These are phyloP conservation scores for Caenorhabditis japonica DNA, from an alignment of 2,888 invertebrate genomes.

Conservation along the genomic window DNA sequence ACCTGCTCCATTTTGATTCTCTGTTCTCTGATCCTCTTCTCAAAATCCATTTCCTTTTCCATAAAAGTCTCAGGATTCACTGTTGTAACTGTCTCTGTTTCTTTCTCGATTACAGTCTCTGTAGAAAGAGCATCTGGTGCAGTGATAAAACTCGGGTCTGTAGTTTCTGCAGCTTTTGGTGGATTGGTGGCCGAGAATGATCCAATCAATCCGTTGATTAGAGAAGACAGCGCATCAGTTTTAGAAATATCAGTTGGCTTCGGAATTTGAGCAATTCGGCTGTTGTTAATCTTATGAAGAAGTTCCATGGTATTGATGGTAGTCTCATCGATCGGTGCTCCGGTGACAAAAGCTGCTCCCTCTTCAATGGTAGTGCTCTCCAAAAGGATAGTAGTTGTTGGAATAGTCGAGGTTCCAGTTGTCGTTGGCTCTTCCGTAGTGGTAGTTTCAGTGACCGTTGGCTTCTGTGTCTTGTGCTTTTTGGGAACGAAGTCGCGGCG, in stretches of 20 bases:
- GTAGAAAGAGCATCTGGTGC: constrained; percentile 6
- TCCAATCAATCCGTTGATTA: constrained; percentile 58
- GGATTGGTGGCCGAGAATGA: constrained; percentile 23
- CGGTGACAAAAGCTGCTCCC: constrained; percentile 34
- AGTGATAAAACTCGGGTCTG: constrained; percentile 12
- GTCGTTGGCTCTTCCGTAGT: constrained; percentile 14
- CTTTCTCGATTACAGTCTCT: constrained; percentile 8
- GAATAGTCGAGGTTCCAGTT: constrained; percentile 1
- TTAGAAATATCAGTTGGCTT: constrained; percentile 50
- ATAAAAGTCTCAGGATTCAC: constrained; percentile 23
- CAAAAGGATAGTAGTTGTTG: neutral
- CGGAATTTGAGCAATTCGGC: constrained; percentile 11
- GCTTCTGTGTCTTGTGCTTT: constrained; percentile 26
- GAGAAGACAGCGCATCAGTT: constrained; percentile 52
- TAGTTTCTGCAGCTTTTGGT: neutral
- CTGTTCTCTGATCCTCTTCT: constrained; percentile 52
- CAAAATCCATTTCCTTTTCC: constrained; percentile 27
- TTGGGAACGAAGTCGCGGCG: constrained; percentile 35
- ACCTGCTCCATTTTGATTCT: constrained; percentile 55
- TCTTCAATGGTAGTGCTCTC: constrained; percentile 27
- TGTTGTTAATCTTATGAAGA: constrained; percentile 44
- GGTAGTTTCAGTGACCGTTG: constrained; percentile 16
- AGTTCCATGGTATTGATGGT: constrained; percentile 41
- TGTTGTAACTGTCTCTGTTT: constrained; percentile 22
- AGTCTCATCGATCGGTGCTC: constrained; percentile 39